Evolutionary conservation across 1,140 invertebrate species (phyloP).

Genomic region (Drosophila mojavensis): DNA sequence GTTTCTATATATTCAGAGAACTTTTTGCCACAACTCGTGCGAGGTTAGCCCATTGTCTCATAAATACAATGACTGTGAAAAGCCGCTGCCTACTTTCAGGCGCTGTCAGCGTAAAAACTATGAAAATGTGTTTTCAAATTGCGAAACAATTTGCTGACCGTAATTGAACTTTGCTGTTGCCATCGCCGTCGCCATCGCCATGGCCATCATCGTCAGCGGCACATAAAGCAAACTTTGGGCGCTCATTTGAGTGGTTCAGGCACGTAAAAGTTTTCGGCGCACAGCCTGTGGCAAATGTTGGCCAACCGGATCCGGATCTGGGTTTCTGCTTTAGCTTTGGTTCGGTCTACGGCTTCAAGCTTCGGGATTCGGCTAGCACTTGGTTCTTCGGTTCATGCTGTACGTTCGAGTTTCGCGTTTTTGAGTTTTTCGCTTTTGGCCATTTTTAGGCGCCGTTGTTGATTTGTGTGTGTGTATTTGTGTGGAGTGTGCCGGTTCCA

Average conservation of each 20-base stretch:
- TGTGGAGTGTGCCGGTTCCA: not conserved
- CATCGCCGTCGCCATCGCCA: slow-evolving; percentile 40
- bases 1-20: not conserved
- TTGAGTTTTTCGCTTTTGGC: not conserved
- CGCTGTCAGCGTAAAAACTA: slow-evolving; percentile 62
- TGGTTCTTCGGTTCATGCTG: not conserved
- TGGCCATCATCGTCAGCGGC: slow-evolving; percentile 47
- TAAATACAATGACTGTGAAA: slow-evolving; percentile 37
- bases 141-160: slow-evolving; percentile 81
- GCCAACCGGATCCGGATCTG: slow-evolving; percentile 9
- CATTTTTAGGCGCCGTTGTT: slow-evolving; percentile 18
- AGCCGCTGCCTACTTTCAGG: slow-evolving; percentile 36
- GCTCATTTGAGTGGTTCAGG: slow-evolving; percentile 39
- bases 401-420: not conserved
- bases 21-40: not conserved
- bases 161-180: slow-evolving; percentile 77
- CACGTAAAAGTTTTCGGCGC: slow-evolving; percentile 44
- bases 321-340: not conserved
- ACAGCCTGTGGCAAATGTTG: slow-evolving; percentile 67
- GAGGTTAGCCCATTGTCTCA: slow-evolving; percentile 1
- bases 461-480: slow-evolving; percentile 28
- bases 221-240: slow-evolving; percentile 61
- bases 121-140: slow-evolving; percentile 79
- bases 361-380: not conserved
- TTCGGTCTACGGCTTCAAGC: not conserved